These are phyloP conservation scores for Notodromas monacha DNA, from an alignment of 2,888 invertebrate species.

Conservation along the genomic window DNA sequence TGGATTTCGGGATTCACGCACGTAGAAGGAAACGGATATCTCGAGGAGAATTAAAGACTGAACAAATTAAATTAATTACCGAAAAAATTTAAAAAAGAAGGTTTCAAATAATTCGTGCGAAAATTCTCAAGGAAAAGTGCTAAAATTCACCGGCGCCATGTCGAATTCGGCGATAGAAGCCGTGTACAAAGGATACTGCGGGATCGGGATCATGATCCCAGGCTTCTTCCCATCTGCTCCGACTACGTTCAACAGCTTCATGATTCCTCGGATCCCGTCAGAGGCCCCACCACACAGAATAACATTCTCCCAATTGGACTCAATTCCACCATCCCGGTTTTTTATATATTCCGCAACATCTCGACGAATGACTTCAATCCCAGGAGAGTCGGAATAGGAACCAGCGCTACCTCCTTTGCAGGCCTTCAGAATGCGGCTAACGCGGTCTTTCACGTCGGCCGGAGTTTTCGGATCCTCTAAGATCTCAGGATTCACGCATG, in stretches of 20 bases:
- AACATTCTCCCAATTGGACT: constrained; percentile 38
- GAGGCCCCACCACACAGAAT: constrained; percentile 65
- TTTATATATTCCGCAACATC: constrained; percentile 61
- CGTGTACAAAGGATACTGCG: constrained; percentile 92
- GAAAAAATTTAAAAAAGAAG: no score
- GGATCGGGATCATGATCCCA: constrained; percentile 86
- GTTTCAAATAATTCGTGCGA: no score
- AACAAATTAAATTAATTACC: no score
- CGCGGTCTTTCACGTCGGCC: constrained; percentile 18
- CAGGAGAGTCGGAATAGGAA: constrained; percentile 60
- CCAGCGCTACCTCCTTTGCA: constrained; percentile 23
- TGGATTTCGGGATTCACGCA: no score
- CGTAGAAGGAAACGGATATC: no score
- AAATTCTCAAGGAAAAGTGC: no score
- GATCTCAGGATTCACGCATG: constrained; percentile 17
- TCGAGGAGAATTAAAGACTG: no score
- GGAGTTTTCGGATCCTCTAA: constrained; percentile 17
- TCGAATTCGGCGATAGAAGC: constrained; percentile 75
- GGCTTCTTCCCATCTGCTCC: constrained; percentile 24
- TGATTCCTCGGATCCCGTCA: constrained; percentile 40
- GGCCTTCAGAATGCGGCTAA: constrained; percentile 16
- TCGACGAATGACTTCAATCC: constrained; percentile 54
- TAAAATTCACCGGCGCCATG: neutral
- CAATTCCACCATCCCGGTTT: constrained; percentile 35
- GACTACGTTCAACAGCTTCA: constrained; percentile 35